Conservation (phyloP, 2,888 invertebrate genomes). For the Dicycla oo region DNA sequence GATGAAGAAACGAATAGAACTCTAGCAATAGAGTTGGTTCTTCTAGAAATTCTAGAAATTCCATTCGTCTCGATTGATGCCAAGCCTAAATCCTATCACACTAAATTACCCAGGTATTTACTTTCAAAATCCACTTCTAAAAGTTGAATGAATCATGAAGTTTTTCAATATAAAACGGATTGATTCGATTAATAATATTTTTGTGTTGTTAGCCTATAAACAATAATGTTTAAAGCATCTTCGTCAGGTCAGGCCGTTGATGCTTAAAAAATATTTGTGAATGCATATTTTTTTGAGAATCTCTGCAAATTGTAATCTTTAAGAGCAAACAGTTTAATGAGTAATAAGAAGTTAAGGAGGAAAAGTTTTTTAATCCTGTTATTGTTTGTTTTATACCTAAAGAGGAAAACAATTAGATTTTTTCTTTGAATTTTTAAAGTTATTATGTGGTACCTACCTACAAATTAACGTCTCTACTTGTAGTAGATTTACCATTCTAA, state of each 20-base stretch:
- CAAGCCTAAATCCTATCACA: conserved; percentile 33
- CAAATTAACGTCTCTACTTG: conserved; percentile 3
- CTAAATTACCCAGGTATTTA: conserved; percentile 41
- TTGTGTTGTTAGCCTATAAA: conserved; percentile 29
- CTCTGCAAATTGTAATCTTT: conserved; percentile 7
- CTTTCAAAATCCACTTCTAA: conserved; percentile 37
- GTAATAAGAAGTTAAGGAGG: conserved; percentile 2
- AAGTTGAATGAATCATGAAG: conserved; percentile 49
- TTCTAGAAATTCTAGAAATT: conserved; percentile 23
- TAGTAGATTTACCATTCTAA: no score
- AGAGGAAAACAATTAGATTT: not conserved
- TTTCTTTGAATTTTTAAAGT: conserved; percentile 8
- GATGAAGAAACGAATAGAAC: not conserved
- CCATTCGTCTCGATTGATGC: conserved; percentile 10
- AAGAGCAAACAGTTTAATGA: conserved; percentile 16
- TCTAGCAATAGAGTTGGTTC: not conserved
- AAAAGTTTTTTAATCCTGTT: conserved; percentile 9
- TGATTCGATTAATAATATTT: conserved; percentile 42
- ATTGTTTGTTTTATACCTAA: conserved; percentile 13
- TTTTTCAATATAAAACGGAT: conserved; percentile 19
- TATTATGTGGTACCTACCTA: not conserved
- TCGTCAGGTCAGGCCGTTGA: conserved; percentile 22
- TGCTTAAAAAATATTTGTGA: conserved; percentile 29
- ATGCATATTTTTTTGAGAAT: conserved; percentile 19
- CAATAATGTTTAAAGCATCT: conserved; percentile 33